These are phyloP conservation scores for Orthonevra nobilis DNA, from an alignment of 2,888 invertebrate species.

Conservation along the genomic window DNA sequence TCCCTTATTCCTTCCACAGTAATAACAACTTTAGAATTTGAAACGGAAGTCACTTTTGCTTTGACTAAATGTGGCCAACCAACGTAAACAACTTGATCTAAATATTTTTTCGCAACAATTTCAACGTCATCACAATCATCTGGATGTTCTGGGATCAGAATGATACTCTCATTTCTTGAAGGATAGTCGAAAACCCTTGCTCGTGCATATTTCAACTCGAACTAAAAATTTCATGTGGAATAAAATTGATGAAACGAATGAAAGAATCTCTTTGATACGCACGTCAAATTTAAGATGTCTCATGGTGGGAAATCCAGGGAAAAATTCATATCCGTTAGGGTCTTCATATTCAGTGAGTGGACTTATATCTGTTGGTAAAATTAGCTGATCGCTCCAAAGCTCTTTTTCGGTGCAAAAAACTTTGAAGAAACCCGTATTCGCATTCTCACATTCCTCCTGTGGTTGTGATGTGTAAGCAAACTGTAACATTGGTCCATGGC, in stretches of 20 bases:
- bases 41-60: conserved; percentile 83
- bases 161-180: conserved; percentile 90
- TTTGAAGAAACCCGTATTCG: conserved; percentile 83
- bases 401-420: conserved; percentile 75
- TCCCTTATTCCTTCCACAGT: conserved; percentile 74
- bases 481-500: conserved; percentile 92
- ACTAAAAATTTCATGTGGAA: conserved; percentile 82
- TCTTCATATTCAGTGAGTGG: conserved; percentile 74
- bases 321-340: conserved; percentile 80
- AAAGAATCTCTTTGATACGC: conserved; percentile 77
- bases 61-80: conserved; percentile 97
- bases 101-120: conserved; percentile 83
- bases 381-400: conserved; percentile 75
- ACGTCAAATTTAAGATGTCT: conserved; percentile 90
- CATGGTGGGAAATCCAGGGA: conserved; percentile 96
- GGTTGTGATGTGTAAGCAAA: conserved; percentile 85
- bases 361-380: conserved; percentile 68
- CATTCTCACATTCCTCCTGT: conserved; percentile 81
- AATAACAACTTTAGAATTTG: conserved; percentile 75
- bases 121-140: conserved; percentile 77
- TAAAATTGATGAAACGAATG: background rate
- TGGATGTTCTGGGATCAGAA: conserved; percentile 84
- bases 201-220: conserved; percentile 83
- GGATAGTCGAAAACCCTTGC: conserved; percentile 94
- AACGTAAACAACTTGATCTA: conserved; percentile 89